Percentiles rank a stretch among this genome's conserved stretches.
Conservation (phyloP, 2,797 vertebrate genomes). For the Sebastes iracundus region DNA sequence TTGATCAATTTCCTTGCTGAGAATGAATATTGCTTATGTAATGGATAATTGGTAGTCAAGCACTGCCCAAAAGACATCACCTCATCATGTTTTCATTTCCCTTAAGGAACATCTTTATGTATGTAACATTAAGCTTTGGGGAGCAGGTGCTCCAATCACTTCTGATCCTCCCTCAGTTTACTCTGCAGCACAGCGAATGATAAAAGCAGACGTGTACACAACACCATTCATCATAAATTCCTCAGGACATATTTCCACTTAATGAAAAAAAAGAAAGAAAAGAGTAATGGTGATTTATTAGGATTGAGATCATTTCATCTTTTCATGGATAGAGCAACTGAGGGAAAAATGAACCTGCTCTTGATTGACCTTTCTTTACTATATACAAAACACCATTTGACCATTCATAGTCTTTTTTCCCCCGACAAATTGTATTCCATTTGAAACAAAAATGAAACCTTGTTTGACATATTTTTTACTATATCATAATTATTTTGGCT, state of each 20-base stretch:
- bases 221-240: background rate
- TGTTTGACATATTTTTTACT: background rate
- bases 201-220: background rate
- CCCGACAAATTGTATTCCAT: background rate
- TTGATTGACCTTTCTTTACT: background rate
- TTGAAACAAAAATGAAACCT: background rate
- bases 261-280: background rate
- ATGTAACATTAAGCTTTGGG: background rate
- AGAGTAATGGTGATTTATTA: background rate
- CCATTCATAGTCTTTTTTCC: background rate
- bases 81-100: constrained; percentile 26
- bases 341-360: background rate
- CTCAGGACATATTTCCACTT: background rate
- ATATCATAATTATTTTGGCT: background rate
- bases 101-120: background rate
- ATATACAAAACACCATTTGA: background rate
- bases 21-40: constrained; percentile 10
- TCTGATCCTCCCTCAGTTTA: constrained; percentile 1
- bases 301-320: background rate
- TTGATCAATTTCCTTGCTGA: constrained; percentile 32
- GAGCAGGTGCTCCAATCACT: constrained; percentile 18
- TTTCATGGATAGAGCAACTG: background rate
- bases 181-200: constrained; percentile 21
- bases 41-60: constrained; percentile 21
- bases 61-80: constrained; percentile 1